phyloP scores from a whole-genome alignment of 2,888 invertebrate species.

The Agrotis clavis region DNA sequence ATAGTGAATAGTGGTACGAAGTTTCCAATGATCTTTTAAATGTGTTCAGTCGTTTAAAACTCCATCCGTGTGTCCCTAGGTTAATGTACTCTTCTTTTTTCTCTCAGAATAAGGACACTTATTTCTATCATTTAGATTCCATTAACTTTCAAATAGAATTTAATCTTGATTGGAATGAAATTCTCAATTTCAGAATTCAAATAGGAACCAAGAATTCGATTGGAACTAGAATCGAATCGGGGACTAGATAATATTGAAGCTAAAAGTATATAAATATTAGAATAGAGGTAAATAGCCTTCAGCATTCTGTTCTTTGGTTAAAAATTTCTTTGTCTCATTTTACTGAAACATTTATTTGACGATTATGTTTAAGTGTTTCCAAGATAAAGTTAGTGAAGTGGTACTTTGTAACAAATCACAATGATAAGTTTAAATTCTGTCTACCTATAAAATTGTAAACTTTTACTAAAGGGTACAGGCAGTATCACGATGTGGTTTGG shows the following conservation, averaged over 20 bases:
- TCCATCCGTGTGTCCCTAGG: too few species aligned
- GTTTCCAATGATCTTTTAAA: neutral
- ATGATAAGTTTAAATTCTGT: neutral
- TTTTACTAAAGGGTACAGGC: too few species aligned
- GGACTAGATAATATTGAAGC: conserved; percentile 19
- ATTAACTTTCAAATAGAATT: conserved; percentile 32
- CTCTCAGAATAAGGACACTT: neutral
- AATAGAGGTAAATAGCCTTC: conserved; percentile 6
- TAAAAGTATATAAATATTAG: neutral
- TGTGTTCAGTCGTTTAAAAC: too few species aligned
- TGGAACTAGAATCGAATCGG: conserved; percentile 13
- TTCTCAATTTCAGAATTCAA: conserved; percentile 38
- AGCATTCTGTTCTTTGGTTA: neutral
- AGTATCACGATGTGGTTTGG: too few species aligned
- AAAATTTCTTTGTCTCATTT: neutral
- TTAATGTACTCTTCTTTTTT: neutral
- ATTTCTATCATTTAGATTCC: conserved; percentile 23
- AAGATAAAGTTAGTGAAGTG: neutral
- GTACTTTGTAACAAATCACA: too few species aligned
- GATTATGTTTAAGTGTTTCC: neutral
- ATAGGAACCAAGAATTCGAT: conserved; percentile 30
- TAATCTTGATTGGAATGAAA: conserved; percentile 38
- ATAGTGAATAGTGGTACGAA: too few species aligned
- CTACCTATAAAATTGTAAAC: neutral
- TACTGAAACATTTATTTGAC: neutral